Conservation (phyloP, 2,797 vertebrate genomes). For the Delichon dasypus region DNA sequence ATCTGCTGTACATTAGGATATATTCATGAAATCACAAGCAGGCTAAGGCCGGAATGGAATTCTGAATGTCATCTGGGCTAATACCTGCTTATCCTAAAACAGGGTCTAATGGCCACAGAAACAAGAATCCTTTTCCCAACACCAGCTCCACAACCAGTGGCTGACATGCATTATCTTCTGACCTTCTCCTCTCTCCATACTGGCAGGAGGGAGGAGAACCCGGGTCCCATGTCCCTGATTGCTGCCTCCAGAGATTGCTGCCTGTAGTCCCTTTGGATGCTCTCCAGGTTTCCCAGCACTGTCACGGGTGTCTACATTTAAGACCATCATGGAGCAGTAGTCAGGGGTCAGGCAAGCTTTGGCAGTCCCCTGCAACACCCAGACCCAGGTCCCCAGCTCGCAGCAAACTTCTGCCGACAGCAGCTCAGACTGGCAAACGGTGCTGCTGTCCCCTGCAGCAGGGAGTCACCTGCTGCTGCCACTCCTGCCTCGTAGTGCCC, state of each 20-base stretch:
- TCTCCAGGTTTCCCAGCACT: background rate
- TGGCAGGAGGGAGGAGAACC: background rate
- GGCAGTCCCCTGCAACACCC: background rate
- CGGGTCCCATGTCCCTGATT: accelerated
- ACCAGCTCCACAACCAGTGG: background rate
- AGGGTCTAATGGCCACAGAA: background rate
- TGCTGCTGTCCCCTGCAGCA: background rate
- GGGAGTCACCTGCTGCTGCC: background rate
- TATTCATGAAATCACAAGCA: too few species aligned
- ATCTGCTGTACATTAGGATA: too few species aligned
- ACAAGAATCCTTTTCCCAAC: background rate
- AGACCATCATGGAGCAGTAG: background rate
- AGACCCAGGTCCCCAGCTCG: background rate
- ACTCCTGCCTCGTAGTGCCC: background rate
- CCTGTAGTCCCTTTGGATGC: background rate
- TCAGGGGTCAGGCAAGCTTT: background rate
- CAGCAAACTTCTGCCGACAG: background rate
- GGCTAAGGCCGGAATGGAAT: too few species aligned
- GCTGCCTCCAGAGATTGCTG: background rate
- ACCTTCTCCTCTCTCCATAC: background rate
- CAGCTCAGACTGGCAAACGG: background rate
- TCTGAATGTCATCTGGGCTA: too few species aligned
- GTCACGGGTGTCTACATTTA: background rate
- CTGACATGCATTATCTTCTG: background rate
- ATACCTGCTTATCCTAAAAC: background rate